A percentile compares a stretch with the other conserved stretches of the same genome.
Evolutionary conservation across 2,888 invertebrate species (phyloP).

Genomic region (Isoperla grammatica): DNA sequence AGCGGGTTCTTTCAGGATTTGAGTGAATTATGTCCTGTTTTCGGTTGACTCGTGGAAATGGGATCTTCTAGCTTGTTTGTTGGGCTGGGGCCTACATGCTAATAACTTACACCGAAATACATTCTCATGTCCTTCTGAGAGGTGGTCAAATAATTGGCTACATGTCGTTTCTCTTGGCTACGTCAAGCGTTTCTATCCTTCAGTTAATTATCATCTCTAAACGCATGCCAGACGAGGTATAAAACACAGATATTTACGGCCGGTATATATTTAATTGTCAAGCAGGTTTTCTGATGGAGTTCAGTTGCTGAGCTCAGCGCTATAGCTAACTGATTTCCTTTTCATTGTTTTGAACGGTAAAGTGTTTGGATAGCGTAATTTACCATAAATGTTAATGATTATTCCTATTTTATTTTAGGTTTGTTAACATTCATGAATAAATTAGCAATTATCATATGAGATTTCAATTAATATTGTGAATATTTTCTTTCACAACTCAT

Average conservation of each 20-base stretch:
- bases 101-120: constrained; percentile 13
- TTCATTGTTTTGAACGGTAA: too few species aligned
- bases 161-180: constrained; percentile 22
- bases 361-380: too few species aligned
- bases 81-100: constrained; percentile 13
- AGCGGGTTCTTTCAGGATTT: constrained; percentile 27
- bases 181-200: constrained; percentile 23
- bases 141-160: constrained; percentile 28
- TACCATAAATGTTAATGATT: constrained; percentile 2
- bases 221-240: constrained; percentile 19
- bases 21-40: constrained; percentile 28
- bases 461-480: not conserved
- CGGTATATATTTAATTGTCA: too few species aligned
- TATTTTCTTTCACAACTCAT: not conserved
- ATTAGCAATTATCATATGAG: constrained; percentile 6
- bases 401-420: too few species aligned
- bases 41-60: constrained; percentile 21
- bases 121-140: constrained; percentile 6
- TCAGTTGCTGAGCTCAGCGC: too few species aligned
- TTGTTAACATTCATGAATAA: not conserved
- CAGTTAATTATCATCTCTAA: constrained; percentile 30
- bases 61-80: constrained; percentile 1
- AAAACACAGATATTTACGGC: constrained; percentile 7
- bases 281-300: too few species aligned
- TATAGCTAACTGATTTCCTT: not conserved